Evolutionary conservation across 2,797 vertebrate genomes (phyloP).

Genomic region (Ibycter americanus): DNA sequence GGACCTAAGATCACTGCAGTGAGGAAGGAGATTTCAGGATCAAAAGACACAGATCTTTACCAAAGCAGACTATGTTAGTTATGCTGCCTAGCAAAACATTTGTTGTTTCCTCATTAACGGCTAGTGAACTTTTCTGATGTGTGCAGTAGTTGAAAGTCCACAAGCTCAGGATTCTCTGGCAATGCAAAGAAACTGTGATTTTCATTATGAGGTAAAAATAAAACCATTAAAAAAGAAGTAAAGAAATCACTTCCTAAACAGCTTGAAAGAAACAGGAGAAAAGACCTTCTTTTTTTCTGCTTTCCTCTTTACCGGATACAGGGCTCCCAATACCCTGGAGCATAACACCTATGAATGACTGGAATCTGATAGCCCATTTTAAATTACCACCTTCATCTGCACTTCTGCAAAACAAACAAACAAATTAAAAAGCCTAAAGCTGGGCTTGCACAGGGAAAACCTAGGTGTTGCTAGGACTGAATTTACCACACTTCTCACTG

Average conservation of each 20-base stretch:
- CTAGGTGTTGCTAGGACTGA: background rate
- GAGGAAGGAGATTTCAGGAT: background rate
- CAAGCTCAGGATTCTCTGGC: background rate
- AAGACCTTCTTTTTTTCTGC: background rate
- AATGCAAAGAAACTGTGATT: background rate
- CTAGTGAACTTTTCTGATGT: background rate
- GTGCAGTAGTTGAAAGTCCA: background rate
- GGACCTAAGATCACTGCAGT: background rate
- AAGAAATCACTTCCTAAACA: constrained; percentile 42
- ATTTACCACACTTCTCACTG: background rate
- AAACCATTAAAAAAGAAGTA: background rate
- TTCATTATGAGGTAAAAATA: constrained; percentile 38
- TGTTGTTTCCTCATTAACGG: background rate
- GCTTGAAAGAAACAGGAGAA: constrained; percentile 17
- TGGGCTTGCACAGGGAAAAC: background rate
- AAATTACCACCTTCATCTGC: background rate
- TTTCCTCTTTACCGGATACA: background rate
- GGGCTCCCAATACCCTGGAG: background rate
- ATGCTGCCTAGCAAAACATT: background rate
- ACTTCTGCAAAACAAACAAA: background rate
- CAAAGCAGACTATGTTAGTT: background rate
- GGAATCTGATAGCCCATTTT: background rate
- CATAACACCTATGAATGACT: constrained; percentile 10
- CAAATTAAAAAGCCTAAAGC: background rate
- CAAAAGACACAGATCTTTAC: background rate